Base-by-base conservation (phyloP, 2,888 invertebrate species). In the Nudaria mundana region DNA sequence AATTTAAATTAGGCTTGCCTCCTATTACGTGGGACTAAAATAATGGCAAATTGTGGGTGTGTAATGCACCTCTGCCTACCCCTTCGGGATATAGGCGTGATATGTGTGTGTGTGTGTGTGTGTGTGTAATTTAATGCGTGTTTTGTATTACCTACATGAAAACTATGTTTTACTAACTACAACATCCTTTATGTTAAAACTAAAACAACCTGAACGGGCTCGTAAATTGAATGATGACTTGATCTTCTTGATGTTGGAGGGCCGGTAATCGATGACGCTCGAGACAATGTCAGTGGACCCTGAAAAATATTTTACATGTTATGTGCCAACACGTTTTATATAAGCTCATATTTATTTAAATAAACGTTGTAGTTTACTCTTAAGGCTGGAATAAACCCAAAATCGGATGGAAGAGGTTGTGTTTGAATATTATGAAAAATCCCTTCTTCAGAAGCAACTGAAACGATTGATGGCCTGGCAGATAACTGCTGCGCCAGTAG, bases 381-480 rank as follows among this genome's bases (percentile, higher is more conserved):
- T 12, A 85, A 60, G 14, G 76, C 65, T 2, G 88, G 87, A n/a
- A 87, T 76, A 57, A 88, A 88, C 48, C 86, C 79, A 52, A 88
- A 88, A 52, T 88, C 87, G 15, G 76, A 71, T 10, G 88, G 84
- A 7, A 87, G 58, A n/a, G 88, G 85, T 44, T 85, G 84, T 11
- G 84, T 81, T 58, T 76, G 78, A 39, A 88, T 52, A 36, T 57
- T 82, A 40, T 79, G 13, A 23, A n/a, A 78, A 41, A 71, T 69
- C 29, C 88, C 88, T 58, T 88, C 88, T 63, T 88, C 88, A 11
- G 88, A 88, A 22, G 86, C 77, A 14, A 88, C 76, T 0, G 89
- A 89, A 10, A 88, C 89, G 45, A 89, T 87, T 3, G 89, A 89
- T 2, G 89, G 89, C 11, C 89, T 69, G 14, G 89, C 87, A 8